Percentiles rank a stretch among this genome's conserved stretches.
Evolutionary conservation across 2,888 invertebrate genomes (phyloP).

Genomic region (Sylvicola fuscatus): DNA sequence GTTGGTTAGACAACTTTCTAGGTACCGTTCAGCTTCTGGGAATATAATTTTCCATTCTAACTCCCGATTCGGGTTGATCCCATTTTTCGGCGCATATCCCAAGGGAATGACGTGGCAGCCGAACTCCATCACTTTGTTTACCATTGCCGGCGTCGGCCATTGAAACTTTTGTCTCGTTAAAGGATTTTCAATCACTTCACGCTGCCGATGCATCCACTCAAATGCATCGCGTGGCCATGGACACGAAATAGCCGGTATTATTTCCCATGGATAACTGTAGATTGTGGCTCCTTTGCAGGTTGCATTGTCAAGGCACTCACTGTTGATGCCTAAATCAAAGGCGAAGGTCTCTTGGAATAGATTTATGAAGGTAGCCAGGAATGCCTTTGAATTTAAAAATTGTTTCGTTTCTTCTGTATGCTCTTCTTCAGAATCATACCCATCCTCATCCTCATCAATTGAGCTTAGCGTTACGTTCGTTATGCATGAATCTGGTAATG

Average conservation of each 20-base stretch:
- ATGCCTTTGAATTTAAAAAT: slow-evolving; percentile 41
- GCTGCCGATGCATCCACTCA: slow-evolving; percentile 40
- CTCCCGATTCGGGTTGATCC: slow-evolving; percentile 35
- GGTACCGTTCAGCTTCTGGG: slow-evolving; percentile 51
- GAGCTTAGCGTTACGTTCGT: slow-evolving; percentile 13
- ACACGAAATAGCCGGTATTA: slow-evolving; percentile 48
- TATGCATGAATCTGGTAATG: slow-evolving; percentile 18
- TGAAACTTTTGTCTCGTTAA: slow-evolving; percentile 34
- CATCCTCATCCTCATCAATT: slow-evolving; percentile 9
- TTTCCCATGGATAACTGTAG: slow-evolving; percentile 41
- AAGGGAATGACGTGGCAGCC: slow-evolving; percentile 51
- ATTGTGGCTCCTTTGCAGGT: slow-evolving; percentile 44
- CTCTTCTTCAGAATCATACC: slow-evolving; percentile 9
- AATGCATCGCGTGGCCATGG: slow-evolving; percentile 52
- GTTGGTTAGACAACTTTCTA: slow-evolving; percentile 49
- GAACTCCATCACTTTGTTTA: slow-evolving; percentile 39
- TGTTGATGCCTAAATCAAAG: slow-evolving; percentile 32
- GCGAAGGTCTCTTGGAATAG: slow-evolving; percentile 40
- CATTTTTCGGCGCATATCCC: slow-evolving; percentile 41
- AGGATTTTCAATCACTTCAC: slow-evolving; percentile 33
- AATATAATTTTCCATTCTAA: slow-evolving; percentile 64
- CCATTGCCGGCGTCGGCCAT: slow-evolving; percentile 50
- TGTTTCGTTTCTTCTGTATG: slow-evolving; percentile 13
- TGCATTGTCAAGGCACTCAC: slow-evolving; percentile 30
- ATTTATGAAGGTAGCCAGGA: slow-evolving; percentile 47